A percentile compares a stretch with the other conserved stretches of the same genome.
These are phyloP conservation scores for Epizoanthus fatuus DNA, from an alignment of 92 coral and sea anemone species.

Conservation along the genomic window DNA sequence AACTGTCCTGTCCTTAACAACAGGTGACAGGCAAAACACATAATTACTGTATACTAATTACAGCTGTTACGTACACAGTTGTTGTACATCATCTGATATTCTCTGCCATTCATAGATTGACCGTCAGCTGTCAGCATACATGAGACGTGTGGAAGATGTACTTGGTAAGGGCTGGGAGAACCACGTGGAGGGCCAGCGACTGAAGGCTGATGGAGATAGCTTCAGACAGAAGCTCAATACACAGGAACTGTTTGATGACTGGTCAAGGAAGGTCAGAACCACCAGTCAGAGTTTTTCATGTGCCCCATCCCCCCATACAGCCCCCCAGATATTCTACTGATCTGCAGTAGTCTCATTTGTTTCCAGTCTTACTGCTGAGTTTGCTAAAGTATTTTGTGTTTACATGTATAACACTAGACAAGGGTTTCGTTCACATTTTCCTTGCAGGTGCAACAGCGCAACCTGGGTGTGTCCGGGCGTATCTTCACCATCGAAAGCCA, in stretches of 20 bases:
- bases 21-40: not conserved
- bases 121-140: constrained; percentile 97
- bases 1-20: not conserved
- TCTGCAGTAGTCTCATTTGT: not conserved
- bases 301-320: not conserved
- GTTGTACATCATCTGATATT: not conserved
- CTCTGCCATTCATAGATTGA: constrained; percentile 71
- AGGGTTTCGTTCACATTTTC: not conserved
- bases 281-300: not conserved
- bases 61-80: not conserved
- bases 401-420: too few species aligned
- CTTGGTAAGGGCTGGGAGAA: constrained; percentile 99
- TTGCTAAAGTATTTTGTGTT: not conserved
- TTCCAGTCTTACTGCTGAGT: not conserved
- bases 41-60: too few species aligned
- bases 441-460: constrained; percentile 90
- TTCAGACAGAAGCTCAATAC: constrained; percentile 97
- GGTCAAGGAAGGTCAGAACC: constrained; percentile 93
- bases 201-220: constrained; percentile 98
- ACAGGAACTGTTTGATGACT: constrained; percentile 98
- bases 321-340: not conserved
- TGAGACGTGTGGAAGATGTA: constrained; percentile 98
- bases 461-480: constrained; percentile 97
- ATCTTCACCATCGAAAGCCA: constrained; percentile 98
- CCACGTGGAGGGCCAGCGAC: constrained; percentile 98